A percentile compares a stretch with the other conserved stretches of the same genome.
Evolutionary conservation across 2,888 invertebrate species (phyloP).

Genomic region (Pammene aurita): DNA sequence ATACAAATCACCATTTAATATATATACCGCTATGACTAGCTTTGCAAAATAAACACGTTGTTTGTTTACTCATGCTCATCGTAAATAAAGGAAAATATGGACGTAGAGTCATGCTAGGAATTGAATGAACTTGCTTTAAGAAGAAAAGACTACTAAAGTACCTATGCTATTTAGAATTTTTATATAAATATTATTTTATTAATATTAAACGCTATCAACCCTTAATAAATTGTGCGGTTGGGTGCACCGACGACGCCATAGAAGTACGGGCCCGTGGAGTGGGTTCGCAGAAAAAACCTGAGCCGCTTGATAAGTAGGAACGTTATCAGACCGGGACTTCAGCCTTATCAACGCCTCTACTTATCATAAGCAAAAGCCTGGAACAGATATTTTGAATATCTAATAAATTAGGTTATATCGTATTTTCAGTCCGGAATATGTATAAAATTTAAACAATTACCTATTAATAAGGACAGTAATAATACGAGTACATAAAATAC

Average conservation of each 20-base stretch:
- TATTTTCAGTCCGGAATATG: neutral
- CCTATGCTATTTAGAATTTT: too few species aligned
- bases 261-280: constrained; percentile 47
- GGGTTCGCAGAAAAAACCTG: constrained; percentile 64
- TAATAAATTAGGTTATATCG: constrained; percentile 1
- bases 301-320: constrained; percentile 59
- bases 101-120: too few species aligned
- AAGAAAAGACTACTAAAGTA: too few species aligned
- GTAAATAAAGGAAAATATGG: too few species aligned
- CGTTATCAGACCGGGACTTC: constrained; percentile 63
- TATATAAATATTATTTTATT: too few species aligned
- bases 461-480: too few species aligned
- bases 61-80: too few species aligned
- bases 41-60: neutral
- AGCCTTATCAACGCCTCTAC: constrained; percentile 50
- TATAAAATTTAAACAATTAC: too few species aligned
- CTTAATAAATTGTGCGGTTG: constrained; percentile 7
- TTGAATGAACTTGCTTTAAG: too few species aligned
- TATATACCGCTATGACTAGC: neutral
- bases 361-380: constrained; percentile 16
- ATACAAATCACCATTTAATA: neutral
- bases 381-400: constrained; percentile 3
- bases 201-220: neutral
- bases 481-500: too few species aligned
- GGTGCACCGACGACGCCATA: constrained; percentile 59